Base-by-base conservation (phyloP, 2,797 vertebrate species). In the Lemur catta region DNA sequence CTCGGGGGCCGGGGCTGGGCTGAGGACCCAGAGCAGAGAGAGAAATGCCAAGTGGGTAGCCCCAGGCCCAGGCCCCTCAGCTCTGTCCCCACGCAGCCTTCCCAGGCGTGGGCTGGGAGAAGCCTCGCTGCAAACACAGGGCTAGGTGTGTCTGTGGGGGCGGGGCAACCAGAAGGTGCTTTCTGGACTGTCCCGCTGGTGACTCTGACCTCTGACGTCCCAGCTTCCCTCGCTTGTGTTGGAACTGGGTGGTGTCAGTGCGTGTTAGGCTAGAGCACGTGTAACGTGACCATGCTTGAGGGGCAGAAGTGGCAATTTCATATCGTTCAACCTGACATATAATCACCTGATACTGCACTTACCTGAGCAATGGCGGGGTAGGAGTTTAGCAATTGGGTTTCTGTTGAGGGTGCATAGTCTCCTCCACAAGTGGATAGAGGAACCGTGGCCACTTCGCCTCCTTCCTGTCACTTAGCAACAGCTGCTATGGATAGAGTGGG, bases 331-430 rank as follows among this genome's bases (percentile, higher is more conserved):
- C 26, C 10, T 9, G 33, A 30, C 20, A 3, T 20, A 59, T 28
- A 59, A 59, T 28, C 2, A 33, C 30, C 24, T 50, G 69, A 10
- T 12, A 17, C 14, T 35, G 43, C 8, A 4, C 67, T 38, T 43
- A 10, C 0, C 2, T 2, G 52, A 57, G 24, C 24, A 28, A 15
- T 4, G 3, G 35, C 4, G n/a, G 28, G 12, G 7, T 5, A 26
- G 35, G 41, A 38, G 4, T 74, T 13, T 28, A 41, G 24, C 26
- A 48, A 55, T 7, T 5, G 35, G 48, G 67, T 26, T 75, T 84
- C 63, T 22, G 8, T 41, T 6, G 35, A 33, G 11, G 28, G 3
- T 4, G 0, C 2, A 0, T 17, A 18, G 30, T 26, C 33, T 55
- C n/a, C 71, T 50, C 43, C 52, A 30, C 20, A 65, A 15, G 15